These are phyloP conservation scores for Seriola rivoliana DNA, from an alignment of 2,113 vertebrate species.

Conservation along the genomic window DNA sequence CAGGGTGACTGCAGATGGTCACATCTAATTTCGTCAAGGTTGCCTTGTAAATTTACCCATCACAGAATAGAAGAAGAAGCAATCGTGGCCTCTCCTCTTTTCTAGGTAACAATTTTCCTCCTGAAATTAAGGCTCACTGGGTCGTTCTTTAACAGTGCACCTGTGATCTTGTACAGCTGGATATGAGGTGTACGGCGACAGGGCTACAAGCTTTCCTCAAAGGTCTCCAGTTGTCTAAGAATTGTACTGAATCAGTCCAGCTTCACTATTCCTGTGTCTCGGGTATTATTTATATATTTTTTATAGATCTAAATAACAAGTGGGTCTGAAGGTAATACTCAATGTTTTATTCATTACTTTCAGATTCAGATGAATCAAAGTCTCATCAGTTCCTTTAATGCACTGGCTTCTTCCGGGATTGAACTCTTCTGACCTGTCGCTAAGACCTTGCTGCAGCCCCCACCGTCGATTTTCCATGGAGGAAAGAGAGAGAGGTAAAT, in stretches of 20 bases:
- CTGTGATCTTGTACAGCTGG: not conserved
- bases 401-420: constrained; percentile 60
- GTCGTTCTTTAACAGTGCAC: not conserved
- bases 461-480: constrained; percentile 20
- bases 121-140: not conserved
- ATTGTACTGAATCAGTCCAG: not conserved
- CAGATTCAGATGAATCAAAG: constrained; percentile 59
- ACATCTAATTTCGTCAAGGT: constrained; percentile 23
- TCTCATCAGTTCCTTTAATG: constrained; percentile 68
- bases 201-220: not conserved
- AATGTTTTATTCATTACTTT: constrained; percentile 77
- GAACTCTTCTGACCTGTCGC: constrained; percentile 64
- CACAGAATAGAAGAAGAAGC: not conserved
- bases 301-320: constrained; percentile 41
- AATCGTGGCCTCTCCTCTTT: not conserved
- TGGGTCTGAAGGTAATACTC: constrained; percentile 47
- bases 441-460: constrained; percentile 46
- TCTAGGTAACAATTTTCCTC: constrained; percentile 4
- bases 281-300: not conserved
- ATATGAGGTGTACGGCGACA: not conserved
- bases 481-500: constrained; percentile 64
- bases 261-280: not conserved
- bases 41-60: not conserved
- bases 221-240: constrained; percentile 5
- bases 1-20: constrained; percentile 29